These are phyloP conservation scores for Polydrusus tereticollis DNA, from an alignment of 2,888 invertebrate species.

Conservation along the genomic window DNA sequence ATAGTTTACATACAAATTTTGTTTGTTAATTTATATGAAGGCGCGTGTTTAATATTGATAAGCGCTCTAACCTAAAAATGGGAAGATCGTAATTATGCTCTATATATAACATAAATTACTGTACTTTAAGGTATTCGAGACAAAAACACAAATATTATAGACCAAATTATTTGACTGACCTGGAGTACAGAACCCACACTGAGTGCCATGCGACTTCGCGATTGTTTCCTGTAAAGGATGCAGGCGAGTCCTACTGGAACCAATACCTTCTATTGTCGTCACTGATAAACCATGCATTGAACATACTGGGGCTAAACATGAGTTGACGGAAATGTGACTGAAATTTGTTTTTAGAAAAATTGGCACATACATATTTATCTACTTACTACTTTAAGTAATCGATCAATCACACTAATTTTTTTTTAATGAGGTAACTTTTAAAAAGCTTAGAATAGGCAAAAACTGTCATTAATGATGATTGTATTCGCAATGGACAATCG, in stretches of 20 bases:
- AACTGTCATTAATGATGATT: no score
- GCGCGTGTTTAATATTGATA: no score
- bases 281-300: conserved; percentile 90
- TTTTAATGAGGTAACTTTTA: no score
- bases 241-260: conserved; percentile 80
- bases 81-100: no score
- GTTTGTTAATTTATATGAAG: no score
- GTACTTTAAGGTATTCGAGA: no score
- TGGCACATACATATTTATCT: background rate
- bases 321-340: conserved; percentile 88
- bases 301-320: conserved; percentile 90
- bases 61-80: no score
- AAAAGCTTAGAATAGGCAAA: no score
- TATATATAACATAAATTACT: no score
- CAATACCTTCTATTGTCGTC: conserved; percentile 94
- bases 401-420: no score
- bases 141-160: background rate
- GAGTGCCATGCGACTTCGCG: conserved; percentile 85
- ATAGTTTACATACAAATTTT: no score
- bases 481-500: no score
- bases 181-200: conserved; percentile 89
- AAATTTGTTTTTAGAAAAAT: background rate
- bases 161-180: conserved; percentile 80
- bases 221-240: conserved; percentile 91
- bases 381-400: background rate